phyloP scores from a whole-genome alignment of 2,888 invertebrate genomes.

The Tipula confusa region DNA sequence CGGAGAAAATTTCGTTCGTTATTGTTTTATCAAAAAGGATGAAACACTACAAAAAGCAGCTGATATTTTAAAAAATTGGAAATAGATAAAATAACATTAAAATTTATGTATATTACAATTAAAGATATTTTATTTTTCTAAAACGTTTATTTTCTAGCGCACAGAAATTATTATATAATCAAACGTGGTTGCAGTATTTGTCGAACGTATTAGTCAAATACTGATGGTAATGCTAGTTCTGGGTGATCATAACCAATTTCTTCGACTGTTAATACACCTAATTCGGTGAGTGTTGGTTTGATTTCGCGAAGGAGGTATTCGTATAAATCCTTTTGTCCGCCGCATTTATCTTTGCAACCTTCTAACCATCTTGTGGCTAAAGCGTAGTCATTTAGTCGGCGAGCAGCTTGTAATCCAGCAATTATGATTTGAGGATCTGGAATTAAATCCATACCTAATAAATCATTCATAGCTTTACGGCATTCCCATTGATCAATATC shows the following conservation, averaged over 20 bases:
- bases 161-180: constrained; percentile 26
- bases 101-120: constrained; percentile 3
- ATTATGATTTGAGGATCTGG: constrained; percentile 87
- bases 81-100: constrained; percentile 33
- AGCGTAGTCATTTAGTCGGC: constrained; percentile 90
- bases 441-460: constrained; percentile 84
- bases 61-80: constrained; percentile 61
- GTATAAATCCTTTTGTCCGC: constrained; percentile 69
- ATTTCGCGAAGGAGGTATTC: constrained; percentile 88
- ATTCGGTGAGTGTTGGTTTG: constrained; percentile 83
- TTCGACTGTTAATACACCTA: constrained; percentile 91
- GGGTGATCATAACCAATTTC: constrained; percentile 97
- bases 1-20: constrained; percentile 81
- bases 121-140: background rate
- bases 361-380: constrained; percentile 91
- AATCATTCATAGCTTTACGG: constrained; percentile 84
- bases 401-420: constrained; percentile 84
- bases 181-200: constrained; percentile 37
- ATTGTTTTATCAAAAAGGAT: constrained; percentile 92
- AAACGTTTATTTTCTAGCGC: constrained; percentile 15
- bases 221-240: constrained; percentile 77
- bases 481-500: constrained; percentile 95
- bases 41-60: constrained; percentile 64
- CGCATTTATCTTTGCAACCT: constrained; percentile 85
- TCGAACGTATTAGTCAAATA: constrained; percentile 59